Evolutionary conservation across 2,888 invertebrate genomes (phyloP).

Genomic region (Pandemis cinnamomeana): DNA sequence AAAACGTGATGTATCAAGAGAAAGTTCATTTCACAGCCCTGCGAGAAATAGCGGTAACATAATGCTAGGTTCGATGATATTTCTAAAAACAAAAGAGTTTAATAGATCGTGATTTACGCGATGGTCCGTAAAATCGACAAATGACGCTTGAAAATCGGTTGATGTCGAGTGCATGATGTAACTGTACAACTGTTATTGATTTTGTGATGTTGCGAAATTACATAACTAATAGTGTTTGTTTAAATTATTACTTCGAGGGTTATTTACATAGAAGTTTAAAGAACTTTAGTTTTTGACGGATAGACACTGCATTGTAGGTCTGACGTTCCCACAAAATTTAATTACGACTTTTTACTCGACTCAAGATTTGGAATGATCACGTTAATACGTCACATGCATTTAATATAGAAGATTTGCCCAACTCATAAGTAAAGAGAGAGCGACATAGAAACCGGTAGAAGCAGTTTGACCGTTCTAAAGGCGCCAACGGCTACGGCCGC

Average conservation of each 20-base stretch:
- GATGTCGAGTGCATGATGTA: conserved; percentile 43
- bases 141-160: conserved; percentile 45
- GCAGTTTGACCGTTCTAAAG: conserved; percentile 4
- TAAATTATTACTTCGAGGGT: neutral
- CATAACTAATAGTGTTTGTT: neutral
- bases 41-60: neutral
- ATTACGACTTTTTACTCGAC: too few species aligned
- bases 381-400: neutral
- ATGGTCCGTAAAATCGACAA: conserved; percentile 46
- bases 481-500: neutral
- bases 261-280: neutral
- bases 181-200: conserved; percentile 42
- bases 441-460: neutral
- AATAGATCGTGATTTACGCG: conserved; percentile 26
- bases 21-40: neutral
- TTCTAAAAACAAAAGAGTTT: conserved; percentile 37
- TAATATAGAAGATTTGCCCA: neutral
- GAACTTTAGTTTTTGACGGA: too few species aligned
- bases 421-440: conserved; percentile 7
- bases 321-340: too few species aligned
- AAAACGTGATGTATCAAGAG: conserved; percentile 3
- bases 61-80: conserved; percentile 19
- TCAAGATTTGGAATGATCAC: neutral
- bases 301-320: too few species aligned
- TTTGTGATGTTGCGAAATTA: conserved; percentile 31